phyloP scores from a whole-genome alignment of 2,113 vertebrate genomes.

The Rafetus swinhoei region DNA sequence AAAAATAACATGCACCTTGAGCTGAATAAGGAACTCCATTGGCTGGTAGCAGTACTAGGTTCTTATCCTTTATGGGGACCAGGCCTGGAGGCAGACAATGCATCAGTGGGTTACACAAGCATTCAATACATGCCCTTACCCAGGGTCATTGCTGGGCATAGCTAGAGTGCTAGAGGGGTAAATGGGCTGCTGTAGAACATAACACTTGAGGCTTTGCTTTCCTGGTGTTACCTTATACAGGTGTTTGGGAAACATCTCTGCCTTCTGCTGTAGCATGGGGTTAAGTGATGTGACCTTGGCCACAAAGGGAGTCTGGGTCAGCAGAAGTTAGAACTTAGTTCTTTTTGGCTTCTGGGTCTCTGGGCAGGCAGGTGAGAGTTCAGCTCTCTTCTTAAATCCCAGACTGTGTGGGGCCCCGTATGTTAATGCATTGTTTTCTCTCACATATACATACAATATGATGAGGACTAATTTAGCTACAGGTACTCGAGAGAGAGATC shows the following conservation, averaged over 20 bases:
- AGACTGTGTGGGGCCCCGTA: neutral
- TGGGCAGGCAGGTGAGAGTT: neutral
- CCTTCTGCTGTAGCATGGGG: neutral
- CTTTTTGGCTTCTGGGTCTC: neutral
- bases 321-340: neutral
- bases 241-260: neutral
- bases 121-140: neutral
- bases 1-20: neutral
- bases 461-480: too few relatives aligned
- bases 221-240: neutral
- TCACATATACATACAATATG: too few relatives aligned
- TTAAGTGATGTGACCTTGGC: neutral
- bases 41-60: neutral
- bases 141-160: neutral
- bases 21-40: neutral
- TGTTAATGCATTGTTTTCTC: neutral
- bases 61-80: neutral
- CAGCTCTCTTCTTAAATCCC: neutral
- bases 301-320: neutral
- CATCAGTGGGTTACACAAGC: neutral
- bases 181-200: too few relatives aligned
- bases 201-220: neutral
- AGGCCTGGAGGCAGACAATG: neutral
- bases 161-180: neutral
- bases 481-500: too few relatives aligned